Conservation (phyloP, 2,888 invertebrate species). For the Mechanitis mazaeus region DNA sequence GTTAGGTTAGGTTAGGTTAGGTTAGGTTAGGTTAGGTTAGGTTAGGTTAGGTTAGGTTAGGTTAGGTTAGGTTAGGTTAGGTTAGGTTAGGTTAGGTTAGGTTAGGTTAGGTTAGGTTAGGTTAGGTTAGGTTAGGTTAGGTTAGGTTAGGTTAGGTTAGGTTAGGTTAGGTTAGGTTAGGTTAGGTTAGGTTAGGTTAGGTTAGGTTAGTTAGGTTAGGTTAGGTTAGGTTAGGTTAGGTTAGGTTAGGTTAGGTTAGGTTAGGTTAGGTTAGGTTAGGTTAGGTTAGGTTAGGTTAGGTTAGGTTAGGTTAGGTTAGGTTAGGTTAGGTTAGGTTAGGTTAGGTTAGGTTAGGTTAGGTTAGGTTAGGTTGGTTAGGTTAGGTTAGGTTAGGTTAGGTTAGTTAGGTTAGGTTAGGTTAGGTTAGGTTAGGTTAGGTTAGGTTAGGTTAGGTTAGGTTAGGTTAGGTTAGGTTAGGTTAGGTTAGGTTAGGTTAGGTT, state of each 20-base stretch:
- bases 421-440: conserved; percentile 27
- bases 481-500: conserved; percentile 26
- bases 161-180: conserved; percentile 31
- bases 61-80: conserved; percentile 26
- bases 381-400: conserved; percentile 28
- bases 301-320: conserved; percentile 27
- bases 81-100: conserved; percentile 24
- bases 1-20: conserved; percentile 24
- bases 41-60: conserved; percentile 22
- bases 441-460: conserved; percentile 28
- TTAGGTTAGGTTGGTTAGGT: conserved; percentile 29
- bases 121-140: conserved; percentile 29
- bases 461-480: conserved; percentile 28
- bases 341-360: conserved; percentile 28
- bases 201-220: conserved; percentile 25
- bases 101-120: conserved; percentile 29
- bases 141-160: conserved; percentile 27
- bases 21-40: conserved; percentile 22
- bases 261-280: conserved; percentile 24
- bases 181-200: conserved; percentile 31
- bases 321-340: conserved; percentile 32
- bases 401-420: conserved; percentile 21
- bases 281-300: conserved; percentile 24
- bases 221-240: conserved; percentile 26
- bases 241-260: conserved; percentile 23